Percentiles rank a stretch among this genome's conserved stretches.
Conservation (phyloP, 1,140 invertebrate genomes). For the Drosophila pruinosa region DNA sequence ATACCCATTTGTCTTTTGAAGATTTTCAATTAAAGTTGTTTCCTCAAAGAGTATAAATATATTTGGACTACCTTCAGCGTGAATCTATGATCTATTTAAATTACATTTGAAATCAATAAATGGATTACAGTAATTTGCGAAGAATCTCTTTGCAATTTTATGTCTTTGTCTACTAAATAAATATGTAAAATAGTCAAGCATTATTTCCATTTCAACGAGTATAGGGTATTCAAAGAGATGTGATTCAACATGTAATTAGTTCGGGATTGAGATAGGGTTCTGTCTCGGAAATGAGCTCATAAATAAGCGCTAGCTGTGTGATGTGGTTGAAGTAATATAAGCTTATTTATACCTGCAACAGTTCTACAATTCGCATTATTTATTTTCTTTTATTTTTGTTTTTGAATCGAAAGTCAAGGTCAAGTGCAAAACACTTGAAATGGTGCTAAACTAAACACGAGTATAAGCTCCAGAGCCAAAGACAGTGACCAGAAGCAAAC, state of each 20-base stretch:
- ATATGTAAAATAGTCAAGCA: background rate
- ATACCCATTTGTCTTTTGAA: too few species aligned
- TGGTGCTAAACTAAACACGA: background rate
- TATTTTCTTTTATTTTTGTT: conserved; percentile 15
- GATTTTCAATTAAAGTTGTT: too few species aligned
- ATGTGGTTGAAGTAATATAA: conserved; percentile 50
- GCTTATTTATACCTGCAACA: conserved; percentile 36
- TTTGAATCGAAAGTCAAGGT: conserved; percentile 56
- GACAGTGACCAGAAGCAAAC: background rate
- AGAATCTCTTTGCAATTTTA: too few species aligned
- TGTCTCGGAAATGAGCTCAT: conserved; percentile 71
- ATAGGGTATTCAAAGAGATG: background rate
- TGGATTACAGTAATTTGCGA: too few species aligned
- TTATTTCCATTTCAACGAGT: background rate
- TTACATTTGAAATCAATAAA: too few species aligned
- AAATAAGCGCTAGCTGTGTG: conserved; percentile 54
- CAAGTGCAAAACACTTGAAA: conserved; percentile 11
- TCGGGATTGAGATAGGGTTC: conserved; percentile 47
- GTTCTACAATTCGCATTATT: background rate
- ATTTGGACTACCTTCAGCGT: too few species aligned
- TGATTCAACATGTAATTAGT: conserved; percentile 70
- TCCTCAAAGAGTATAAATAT: too few species aligned
- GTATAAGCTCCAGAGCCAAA: background rate
- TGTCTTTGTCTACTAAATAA: background rate
- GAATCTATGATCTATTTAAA: too few species aligned